phyloP scores from a whole-genome alignment of 2,888 invertebrate genomes.

The Cephus sareptanus region DNA sequence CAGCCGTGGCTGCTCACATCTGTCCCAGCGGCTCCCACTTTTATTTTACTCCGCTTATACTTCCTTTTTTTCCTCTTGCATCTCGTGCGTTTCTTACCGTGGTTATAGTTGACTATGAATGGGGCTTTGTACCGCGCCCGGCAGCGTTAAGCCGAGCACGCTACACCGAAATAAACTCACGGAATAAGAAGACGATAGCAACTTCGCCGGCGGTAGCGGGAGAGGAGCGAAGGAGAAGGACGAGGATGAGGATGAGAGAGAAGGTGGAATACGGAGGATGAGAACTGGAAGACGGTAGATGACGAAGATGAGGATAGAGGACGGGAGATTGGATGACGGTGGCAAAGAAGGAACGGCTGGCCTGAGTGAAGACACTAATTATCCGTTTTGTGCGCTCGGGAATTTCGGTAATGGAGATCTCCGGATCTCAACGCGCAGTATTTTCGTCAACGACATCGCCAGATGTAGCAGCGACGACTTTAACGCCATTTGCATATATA shows the following conservation, averaged over 20 bases:
- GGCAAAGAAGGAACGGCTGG: constrained; percentile 6
- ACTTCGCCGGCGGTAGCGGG: neutral
- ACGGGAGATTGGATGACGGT: neutral
- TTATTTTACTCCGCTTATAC: constrained; percentile 4
- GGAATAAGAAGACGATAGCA: constrained; percentile 12
- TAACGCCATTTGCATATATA: neutral
- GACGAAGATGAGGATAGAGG: neutral
- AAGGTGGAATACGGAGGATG: constrained; percentile 23
- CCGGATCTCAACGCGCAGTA: constrained; percentile 20
- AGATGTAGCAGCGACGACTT: neutral
- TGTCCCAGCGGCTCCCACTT: constrained; percentile 29
- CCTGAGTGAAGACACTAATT: constrained; percentile 38
- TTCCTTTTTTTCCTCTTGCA: constrained; percentile 9
- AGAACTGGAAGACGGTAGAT: constrained; percentile 25
- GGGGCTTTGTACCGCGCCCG: constrained; percentile 45
- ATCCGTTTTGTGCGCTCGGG: constrained; percentile 36
- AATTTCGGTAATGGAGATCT: constrained; percentile 37
- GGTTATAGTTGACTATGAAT: constrained; percentile 40
- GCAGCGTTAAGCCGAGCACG: constrained; percentile 31
- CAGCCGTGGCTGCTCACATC: constrained; percentile 47
- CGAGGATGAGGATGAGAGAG: constrained; percentile 12
- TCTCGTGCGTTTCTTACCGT: constrained; percentile 13
- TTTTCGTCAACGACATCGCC: constrained; percentile 6
- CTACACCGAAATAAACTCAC: constrained; percentile 49
- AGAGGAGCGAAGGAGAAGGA: constrained; percentile 8